Evolutionary conservation across 2,797 vertebrate species (phyloP), one percentile per base, ranked within the genome.

Genomic region (Eupleurogrammus muticus): DNA sequence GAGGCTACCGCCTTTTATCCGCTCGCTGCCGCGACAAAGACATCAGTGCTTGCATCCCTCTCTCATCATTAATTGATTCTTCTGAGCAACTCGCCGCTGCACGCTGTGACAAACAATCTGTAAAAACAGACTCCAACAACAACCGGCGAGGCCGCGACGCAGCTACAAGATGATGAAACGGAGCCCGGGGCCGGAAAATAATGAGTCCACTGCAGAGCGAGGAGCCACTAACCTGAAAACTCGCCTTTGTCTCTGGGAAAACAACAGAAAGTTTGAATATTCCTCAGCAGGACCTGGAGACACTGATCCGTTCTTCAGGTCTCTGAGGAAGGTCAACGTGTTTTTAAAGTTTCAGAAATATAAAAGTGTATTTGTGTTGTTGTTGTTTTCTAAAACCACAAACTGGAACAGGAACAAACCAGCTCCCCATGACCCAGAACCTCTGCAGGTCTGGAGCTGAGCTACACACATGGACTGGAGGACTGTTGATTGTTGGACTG

Each of bases 101-200:
- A 11, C 1, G 20, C 51, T 74, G 28, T 44, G 56, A 81, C 82
- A 87, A 85, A 87, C 75, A 71, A 67, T 74, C 68, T 50, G 56
- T 21, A 52, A 61, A 68, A 79, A 77, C 73, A 81, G 67, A 69
- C 28, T 64, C 35, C 46, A 76, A 38, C 78, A 85, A 79, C 75
- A 73, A 79, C 90, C 91, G 89, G 87, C 87, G 90, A 92, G 92
- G 94, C 93, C 93, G 93, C 88, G 90, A 93, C 93, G 94, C 93
- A 87, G 91, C 90, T 89, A 74, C 28, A 4, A 90, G 87, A 93
- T 93, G 95, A 95, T 95, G 96, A 96, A 93, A 96, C 85, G 83
- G 13, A 1, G 93, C 95, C 95, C 55, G 79, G 23, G 95, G 95
- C 94, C 93, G 94, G 91, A 93, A 96, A 96, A 95, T 96, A 96